Evolutionary conservation across 2,797 vertebrate species (phyloP).

Genomic region (Sebastes umbrosus): DNA sequence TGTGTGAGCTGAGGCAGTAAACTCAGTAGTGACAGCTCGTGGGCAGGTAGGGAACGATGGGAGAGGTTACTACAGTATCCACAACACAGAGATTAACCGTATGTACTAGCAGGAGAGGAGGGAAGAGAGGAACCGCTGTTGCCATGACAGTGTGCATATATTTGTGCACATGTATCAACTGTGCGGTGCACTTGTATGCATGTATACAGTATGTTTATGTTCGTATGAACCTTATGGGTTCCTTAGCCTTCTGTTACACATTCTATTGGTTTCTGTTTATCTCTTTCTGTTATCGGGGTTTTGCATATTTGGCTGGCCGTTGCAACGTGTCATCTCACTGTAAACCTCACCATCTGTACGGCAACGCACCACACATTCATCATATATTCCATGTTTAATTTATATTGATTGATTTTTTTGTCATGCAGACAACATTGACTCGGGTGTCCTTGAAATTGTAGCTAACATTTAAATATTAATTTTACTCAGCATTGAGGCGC

Average conservation of each 20-base stretch:
- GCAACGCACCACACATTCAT: not conserved
- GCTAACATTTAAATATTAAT: constrained; percentile 4
- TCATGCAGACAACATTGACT: not conserved
- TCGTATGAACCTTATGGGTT: not conserved
- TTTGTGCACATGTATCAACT: not conserved
- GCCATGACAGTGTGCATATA: not conserved
- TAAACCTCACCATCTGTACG: not conserved
- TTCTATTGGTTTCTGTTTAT: not conserved
- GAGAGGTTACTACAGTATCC: not conserved
- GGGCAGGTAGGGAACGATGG: not conserved
- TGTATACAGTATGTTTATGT: not conserved
- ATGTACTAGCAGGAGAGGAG: not conserved
- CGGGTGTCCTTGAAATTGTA: not conserved
- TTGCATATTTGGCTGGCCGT: not conserved
- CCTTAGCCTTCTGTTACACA: too few relatives aligned
- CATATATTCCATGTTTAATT: not conserved
- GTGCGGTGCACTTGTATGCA: not conserved
- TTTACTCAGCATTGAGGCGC: not conserved
- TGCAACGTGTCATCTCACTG: not conserved
- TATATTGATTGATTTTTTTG: not conserved
- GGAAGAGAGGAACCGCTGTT: not conserved
- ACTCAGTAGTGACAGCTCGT: not conserved
- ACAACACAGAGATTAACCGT: not conserved
- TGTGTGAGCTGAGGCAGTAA: not conserved
- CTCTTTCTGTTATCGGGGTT: not conserved